Evolutionary conservation across 2,888 invertebrate species (phyloP).

Genomic region (Phymatocera aterrima): DNA sequence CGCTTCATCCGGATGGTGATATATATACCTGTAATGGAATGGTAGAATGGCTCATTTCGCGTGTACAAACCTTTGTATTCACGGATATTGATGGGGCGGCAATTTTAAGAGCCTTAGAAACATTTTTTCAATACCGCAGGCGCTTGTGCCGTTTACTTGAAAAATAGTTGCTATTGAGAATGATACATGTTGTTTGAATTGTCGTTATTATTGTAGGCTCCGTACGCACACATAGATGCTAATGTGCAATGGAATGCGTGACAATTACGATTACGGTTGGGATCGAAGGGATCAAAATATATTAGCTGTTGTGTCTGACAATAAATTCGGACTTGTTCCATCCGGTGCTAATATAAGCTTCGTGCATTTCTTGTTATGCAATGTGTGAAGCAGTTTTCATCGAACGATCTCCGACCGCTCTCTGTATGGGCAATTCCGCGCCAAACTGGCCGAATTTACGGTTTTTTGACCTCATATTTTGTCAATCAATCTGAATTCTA

Average conservation of each 20-base stretch:
- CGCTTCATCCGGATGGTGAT: not conserved
- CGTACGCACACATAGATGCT: not conserved
- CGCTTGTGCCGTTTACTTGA: not conserved
- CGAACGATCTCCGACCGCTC: not conserved
- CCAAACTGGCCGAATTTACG: too few relatives aligned
- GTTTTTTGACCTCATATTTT: too few relatives aligned
- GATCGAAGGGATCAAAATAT: constrained; percentile 1
- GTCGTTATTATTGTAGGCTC: not conserved
- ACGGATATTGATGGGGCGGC: not conserved
- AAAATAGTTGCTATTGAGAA: not conserved
- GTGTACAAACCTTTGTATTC: not conserved
- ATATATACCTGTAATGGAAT: not conserved
- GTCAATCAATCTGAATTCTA: not conserved
- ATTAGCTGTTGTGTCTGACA: not conserved
- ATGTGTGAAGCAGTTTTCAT: not conserved
- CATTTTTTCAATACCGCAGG: not conserved
- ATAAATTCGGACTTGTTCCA: constrained; percentile 10
- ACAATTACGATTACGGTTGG: not conserved
- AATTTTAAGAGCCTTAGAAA: not conserved
- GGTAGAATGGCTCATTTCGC: too few relatives aligned
- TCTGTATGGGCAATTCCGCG: not conserved
- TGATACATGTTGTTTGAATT: not conserved
- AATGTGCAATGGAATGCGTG: not conserved
- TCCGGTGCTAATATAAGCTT: not conserved
- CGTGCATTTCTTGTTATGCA: not conserved